Conservation (phyloP, 2,113 vertebrate genomes). For the Machaerirhynchus nigripectus region DNA sequence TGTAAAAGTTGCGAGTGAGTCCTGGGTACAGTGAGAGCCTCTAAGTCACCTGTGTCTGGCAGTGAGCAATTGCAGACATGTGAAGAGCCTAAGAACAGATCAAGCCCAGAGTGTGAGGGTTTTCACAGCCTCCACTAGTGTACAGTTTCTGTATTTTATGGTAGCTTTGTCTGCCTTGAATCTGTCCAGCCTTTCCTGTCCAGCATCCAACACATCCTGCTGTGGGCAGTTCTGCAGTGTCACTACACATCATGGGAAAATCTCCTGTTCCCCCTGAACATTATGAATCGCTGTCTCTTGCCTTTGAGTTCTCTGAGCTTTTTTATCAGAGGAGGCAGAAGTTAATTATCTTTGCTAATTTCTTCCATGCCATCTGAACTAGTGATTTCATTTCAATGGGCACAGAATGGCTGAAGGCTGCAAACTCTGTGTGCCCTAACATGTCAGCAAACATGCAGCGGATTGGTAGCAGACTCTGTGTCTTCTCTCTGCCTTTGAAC, state of each 20-base stretch:
- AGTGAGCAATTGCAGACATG: not conserved
- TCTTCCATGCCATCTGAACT: not conserved
- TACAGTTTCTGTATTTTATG: not conserved
- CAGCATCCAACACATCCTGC: not conserved
- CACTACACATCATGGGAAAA: not conserved
- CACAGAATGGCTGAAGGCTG: not conserved
- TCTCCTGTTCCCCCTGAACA: not conserved
- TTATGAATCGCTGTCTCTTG: not conserved
- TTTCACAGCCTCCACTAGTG: not conserved
- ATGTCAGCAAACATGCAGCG: not conserved
- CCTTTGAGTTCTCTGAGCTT: not conserved
- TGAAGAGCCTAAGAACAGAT: not conserved
- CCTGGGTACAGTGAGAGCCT: not conserved
- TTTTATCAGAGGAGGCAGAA: not conserved
- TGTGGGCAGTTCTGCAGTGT: not conserved
- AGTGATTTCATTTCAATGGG: not conserved
- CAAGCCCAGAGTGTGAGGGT: not conserved
- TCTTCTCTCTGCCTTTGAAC: not conserved
- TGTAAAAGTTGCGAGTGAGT: not conserved
- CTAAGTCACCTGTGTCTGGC: not conserved
- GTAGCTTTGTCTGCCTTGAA: not conserved
- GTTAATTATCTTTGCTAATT: not conserved
- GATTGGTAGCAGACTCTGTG: not conserved
- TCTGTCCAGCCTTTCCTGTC: not conserved
- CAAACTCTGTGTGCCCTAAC: not conserved